Base-by-base conservation (phyloP, 1,140 invertebrate species). In the Capitella teleta region DNA sequence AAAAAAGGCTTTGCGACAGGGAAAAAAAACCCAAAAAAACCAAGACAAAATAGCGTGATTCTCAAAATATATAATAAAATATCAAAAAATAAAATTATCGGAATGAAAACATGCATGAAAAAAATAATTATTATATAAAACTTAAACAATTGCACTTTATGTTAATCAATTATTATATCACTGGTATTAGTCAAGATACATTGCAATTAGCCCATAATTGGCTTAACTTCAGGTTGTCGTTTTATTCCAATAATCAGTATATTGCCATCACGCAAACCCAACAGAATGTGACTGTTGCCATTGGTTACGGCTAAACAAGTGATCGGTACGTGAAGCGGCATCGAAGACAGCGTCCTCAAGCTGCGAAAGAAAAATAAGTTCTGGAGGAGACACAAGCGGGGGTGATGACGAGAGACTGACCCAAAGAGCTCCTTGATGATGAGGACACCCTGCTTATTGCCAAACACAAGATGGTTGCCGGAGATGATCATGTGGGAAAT, bases 231-330 rank as follows among this genome's bases (percentile, higher is more conserved):
- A 28, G 53, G 46, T 41, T 37, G 43, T 40, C 56, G 58, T 44
- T 68, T 68, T 6, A 59, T 60, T 4, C 66, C 64, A 5, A 81
- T 72, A 16, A 81, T 77, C 24, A 79, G 78, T 2, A 81, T 62
- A 47, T 78, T 79, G 1, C 80, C 80, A 60, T 82, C 79, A 14
- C 73, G 64, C 0, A 81, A 62, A 1, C 78, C 77, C 4, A 74
- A 77, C 46, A 82, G 60, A 43, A 82, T 70, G 56, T 82, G 80
- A 24, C 78, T 79, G 58, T 77, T 78, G 36, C 73, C 72, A 21
- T 73, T 73, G 10, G 79, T 78, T 2, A 80, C 69, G 25, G 77
- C 68, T 23, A 81, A 61, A 47, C 76, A 76, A 54, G 76, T 75
- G 32, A 82, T 75, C 36, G 79, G 77, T 19, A 78, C 70, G 55